Evolutionary conservation across 2,888 invertebrate species (phyloP), one percentile per base, ranked within the genome.

Genomic region (Eilema depressum): DNA sequence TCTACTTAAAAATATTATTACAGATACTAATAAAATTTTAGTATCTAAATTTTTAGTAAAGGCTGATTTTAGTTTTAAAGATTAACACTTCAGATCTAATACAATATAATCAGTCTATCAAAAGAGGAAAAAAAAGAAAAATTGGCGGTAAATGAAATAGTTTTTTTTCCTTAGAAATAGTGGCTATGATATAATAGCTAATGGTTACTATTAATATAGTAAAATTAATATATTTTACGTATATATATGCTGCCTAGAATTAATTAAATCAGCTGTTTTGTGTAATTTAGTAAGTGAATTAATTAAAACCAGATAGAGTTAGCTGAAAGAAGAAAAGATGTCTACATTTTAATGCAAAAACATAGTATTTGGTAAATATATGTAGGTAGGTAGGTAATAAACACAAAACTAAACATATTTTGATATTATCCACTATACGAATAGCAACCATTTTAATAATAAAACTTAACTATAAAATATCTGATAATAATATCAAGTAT

Each of bases 91-190:
- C 76, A 75, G 72, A 76, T 70, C 78, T 82, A 79, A 79, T 78
- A 78, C 76, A 78, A 66, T 33, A 57, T 72, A 72, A 79, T 85
- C 81, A 85, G 83, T 83, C 84, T 81, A 82, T 72, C 23, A 61
- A 72, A 73, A 63, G 5, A 68, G n/a, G n/a, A 63, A 30, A 69
- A 66, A 70, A 57, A 57, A 57, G 7, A 14, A 10, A 63, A 63
- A 23, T 23, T 56, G 30, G 56, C 56, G n/a, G n/a, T 17, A 25
- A 26, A 26, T 14, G 53, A 53, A 64, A 41, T 33, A 33, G n/a
- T 62, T 23, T 12, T n/a, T 61, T 62, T 62, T 23, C 1, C 33
- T 62, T 62, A 23, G 33, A 30, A 53, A 25, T 25, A n/a, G 30
- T 53, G 23, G 28, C 53, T 28, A 28, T 28, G 30, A 2, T 28